These are phyloP conservation scores for Bombus cullumanus DNA, from an alignment of 1,140 invertebrate genomes.

Conservation along the genomic window DNA sequence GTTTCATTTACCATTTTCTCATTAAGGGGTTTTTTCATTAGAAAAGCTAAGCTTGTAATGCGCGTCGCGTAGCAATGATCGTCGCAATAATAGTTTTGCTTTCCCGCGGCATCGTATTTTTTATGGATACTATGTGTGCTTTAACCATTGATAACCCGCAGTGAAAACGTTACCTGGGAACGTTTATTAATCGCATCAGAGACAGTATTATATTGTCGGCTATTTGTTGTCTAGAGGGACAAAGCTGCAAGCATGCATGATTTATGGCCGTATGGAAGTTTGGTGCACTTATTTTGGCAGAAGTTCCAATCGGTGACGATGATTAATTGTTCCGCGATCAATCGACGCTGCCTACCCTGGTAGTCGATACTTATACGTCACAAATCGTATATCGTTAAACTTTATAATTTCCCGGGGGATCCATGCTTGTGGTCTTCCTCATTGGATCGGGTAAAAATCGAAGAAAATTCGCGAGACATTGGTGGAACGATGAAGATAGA, in stretches of 20 bases:
- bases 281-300: slow-evolving; percentile 16
- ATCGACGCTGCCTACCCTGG: background rate
- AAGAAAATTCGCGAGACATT: background rate
- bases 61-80: background rate
- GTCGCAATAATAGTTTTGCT: background rate
- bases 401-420: background rate
- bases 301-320: background rate
- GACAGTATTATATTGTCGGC: background rate
- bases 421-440: background rate
- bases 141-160: background rate
- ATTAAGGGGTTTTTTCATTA: background rate
- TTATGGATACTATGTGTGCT: background rate
- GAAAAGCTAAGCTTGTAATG: background rate
- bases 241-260: background rate
- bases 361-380: background rate
- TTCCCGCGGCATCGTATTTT: no score
- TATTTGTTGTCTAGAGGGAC: background rate
- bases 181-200: slow-evolving; percentile 21
- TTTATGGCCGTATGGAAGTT: slow-evolving; percentile 7
- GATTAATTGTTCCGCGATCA: slow-evolving; percentile 26
- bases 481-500: background rate
- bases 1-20: background rate
- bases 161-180: background rate
- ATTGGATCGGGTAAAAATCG: background rate
- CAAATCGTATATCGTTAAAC: background rate